A percentile compares a stretch with the other conserved stretches of the same genome.
phyloP scores from a whole-genome alignment of 1,140 invertebrate genomes.

The Metaphire vulgaris region DNA sequence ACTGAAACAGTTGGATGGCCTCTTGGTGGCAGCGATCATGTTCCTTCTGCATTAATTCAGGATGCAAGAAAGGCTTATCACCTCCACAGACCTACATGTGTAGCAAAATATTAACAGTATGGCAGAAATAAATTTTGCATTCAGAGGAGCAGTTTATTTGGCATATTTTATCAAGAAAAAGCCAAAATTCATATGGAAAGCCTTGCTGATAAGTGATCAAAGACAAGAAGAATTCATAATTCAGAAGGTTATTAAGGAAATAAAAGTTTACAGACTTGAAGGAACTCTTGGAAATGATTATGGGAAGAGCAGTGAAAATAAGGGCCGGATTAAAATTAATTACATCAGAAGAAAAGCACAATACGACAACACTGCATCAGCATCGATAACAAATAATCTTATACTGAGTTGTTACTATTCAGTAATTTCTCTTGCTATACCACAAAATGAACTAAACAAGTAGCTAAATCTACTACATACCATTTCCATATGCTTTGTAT shows the following conservation, averaged over 20 bases:
- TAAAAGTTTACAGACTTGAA: no score
- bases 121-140: neutral
- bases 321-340: no score
- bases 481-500: constrained; percentile 78
- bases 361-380: no score
- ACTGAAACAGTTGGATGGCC: constrained; percentile 68
- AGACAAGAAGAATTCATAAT: neutral
- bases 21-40: constrained; percentile 66
- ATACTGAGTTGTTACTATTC: no score
- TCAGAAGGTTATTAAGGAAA: neutral
- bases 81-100: constrained; percentile 52
- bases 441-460: no score
- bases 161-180: neutral
- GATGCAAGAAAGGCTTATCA: constrained; percentile 78
- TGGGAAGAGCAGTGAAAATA: no score
- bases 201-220: neutral
- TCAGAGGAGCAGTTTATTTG: neutral
- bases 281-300: no score
- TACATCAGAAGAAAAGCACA: no score
- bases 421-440: no score
- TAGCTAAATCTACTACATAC: constrained; percentile 33
- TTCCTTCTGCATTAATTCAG: constrained; percentile 71
- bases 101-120: neutral
- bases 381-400: no score
- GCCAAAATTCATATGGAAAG: neutral